These are phyloP conservation scores for Poicephalus gulielmi DNA, from an alignment of 2,113 vertebrate species.

Conservation along the genomic window DNA sequence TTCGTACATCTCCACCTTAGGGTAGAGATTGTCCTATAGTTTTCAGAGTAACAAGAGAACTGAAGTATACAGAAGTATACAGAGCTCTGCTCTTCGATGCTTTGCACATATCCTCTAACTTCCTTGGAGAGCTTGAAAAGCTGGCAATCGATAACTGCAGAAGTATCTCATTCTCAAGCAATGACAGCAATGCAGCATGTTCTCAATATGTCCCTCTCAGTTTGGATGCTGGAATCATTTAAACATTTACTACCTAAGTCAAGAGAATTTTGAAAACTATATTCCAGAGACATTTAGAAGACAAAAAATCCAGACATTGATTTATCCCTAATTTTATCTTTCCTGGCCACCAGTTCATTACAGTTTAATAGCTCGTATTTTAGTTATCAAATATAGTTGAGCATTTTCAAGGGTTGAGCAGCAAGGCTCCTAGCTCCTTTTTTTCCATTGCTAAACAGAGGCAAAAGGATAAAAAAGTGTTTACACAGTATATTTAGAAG, in stretches of 20 bases:
- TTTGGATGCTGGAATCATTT: neutral
- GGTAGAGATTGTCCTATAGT: neutral
- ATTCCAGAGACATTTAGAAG: neutral
- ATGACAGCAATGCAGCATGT: rapidly evolving
- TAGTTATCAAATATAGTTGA: neutral
- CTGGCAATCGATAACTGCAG: neutral
- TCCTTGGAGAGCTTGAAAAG: neutral
- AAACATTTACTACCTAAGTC: neutral
- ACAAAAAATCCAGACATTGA: neutral
- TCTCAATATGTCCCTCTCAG: neutral
- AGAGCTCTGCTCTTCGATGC: neutral
- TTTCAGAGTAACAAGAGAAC: neutral
- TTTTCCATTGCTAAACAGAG: neutral
- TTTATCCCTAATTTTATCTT: neutral
- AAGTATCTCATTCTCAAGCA: neutral
- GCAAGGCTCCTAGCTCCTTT: neutral
- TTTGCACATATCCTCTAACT: neutral
- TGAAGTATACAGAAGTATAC: neutral
- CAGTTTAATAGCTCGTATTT: neutral
- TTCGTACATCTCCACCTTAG: neutral
- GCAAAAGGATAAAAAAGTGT: neutral
- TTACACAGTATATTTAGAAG: slow-evolving; percentile 33
- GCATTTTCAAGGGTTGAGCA: neutral
- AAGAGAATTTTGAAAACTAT: neutral
- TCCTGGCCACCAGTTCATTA: neutral